Conservation (phyloP, 2,888 invertebrate species). For the Nemapogon koenigi region DNA sequence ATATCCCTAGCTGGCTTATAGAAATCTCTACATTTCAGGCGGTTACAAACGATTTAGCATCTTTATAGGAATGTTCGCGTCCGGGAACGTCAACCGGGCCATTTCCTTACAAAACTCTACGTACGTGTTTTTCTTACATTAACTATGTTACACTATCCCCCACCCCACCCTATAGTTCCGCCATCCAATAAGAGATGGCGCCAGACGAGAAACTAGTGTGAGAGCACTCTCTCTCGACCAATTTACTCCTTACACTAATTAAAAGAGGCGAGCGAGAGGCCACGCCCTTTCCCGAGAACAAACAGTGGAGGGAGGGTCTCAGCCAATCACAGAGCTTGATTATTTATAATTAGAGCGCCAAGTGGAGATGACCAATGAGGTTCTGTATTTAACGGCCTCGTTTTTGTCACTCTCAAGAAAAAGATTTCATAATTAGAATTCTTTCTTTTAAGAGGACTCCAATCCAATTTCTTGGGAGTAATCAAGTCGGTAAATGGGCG, state of each 20-base stretch:
- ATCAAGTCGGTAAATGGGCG: conserved; percentile 36
- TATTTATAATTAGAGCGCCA: conserved; percentile 64
- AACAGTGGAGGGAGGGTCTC: conserved; percentile 52
- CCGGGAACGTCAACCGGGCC: conserved; percentile 48
- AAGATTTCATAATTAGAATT: conserved; percentile 25
- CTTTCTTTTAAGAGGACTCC: conserved; percentile 15
- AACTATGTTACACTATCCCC: conserved; percentile 56
- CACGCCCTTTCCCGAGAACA: conserved; percentile 56
- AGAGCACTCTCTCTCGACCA: conserved; percentile 53
- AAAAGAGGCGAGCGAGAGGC: conserved; percentile 62
- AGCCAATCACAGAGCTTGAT: conserved; percentile 59
- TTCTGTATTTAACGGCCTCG: conserved; percentile 45
- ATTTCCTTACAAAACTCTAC: conserved; percentile 49
- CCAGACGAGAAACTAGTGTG: conserved; percentile 38
- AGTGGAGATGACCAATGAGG: conserved; percentile 56
- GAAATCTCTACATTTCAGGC: too few species aligned
- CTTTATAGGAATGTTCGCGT: too few species aligned
- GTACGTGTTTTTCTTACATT: conserved; percentile 61
- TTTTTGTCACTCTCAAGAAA: conserved; percentile 31
- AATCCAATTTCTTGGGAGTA: conserved; percentile 36
- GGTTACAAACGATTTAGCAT: too few species aligned
- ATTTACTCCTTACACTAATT: conserved; percentile 67
- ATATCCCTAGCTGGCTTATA: too few species aligned
- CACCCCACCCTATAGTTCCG: conserved; percentile 41
- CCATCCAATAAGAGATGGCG: conserved; percentile 62